Base-by-base conservation (phyloP, 2,113 vertebrate species). In the Ceuthmochares aereus region DNA sequence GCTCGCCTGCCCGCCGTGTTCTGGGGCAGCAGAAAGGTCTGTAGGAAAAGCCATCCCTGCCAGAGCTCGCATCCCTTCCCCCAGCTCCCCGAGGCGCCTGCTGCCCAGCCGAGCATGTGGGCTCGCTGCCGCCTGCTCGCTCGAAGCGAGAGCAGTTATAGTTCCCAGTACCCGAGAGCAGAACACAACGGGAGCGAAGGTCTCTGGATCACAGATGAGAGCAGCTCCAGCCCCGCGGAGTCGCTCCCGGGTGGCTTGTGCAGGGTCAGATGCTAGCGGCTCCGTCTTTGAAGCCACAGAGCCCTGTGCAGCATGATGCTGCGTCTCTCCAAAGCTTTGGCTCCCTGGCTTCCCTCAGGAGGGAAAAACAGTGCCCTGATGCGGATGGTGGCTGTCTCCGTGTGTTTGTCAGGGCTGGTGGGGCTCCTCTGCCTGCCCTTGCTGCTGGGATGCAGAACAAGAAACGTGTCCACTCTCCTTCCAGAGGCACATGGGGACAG, bases 21-120 rank as follows among this genome's bases (percentile, higher is more conserved):
- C 64, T 30, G 85, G 80, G 91, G 60, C 78, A 78, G 78, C 78
- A 69, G 75, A 89, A 90, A 54, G 62, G 66, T 56, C 87, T 82
- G 87, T 13, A 21, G 84, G 87, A 72, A 55, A 58, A 7, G 34
- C 51, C 30, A 56, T 83, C 78, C 90, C 83, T 89, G 87, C 66
- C 95, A 90, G 87, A 79, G 7, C 84, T 30, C 14, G 0, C 26
- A 29, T 76, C 85, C 94, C 96, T 81, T 84, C 93, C 93, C 91
- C 83, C 87, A 74, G 82, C 67, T 87, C 63, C 93, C 83, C 73
- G 7, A 27, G 86, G 96, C 67, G 0, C 60, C 74, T 19, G 6
- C 81, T 92, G 90, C 91, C 81, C 96, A 96, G 88, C 90, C 68
- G 29, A 47, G 89, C 74, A 43, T 94, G 82, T 8, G 70, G 54